Percentiles rank a stretch among this genome's conserved stretches.
Evolutionary conservation across 2,113 vertebrate species (phyloP).

Genomic region (Eudyptes chrysolophus): DNA sequence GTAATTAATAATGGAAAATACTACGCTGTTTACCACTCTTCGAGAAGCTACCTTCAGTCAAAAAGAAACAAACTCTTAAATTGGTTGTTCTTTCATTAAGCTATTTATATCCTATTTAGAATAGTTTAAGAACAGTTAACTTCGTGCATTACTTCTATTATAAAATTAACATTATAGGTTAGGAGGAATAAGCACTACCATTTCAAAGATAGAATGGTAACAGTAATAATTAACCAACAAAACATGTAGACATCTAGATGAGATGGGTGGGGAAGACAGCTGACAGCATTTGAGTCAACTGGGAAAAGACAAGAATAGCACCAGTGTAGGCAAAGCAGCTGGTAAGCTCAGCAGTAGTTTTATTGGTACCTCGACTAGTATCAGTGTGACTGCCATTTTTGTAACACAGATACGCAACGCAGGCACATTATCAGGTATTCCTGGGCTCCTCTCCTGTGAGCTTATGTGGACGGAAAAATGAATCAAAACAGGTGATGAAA

Average conservation of each 20-base stretch:
- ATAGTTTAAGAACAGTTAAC: not conserved
- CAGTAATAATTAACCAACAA: not conserved
- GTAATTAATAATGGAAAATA: slow-evolving; percentile 11
- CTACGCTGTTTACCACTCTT: not conserved
- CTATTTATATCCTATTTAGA: not conserved
- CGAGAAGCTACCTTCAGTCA: not conserved
- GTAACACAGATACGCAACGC: not conserved
- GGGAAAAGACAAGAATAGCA: not conserved
- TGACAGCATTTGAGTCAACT: not conserved
- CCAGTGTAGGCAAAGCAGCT: not conserved
- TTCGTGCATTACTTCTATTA: not conserved
- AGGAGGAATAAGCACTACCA: not conserved
- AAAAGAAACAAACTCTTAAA: not conserved
- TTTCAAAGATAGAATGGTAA: not conserved
- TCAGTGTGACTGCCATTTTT: not conserved
- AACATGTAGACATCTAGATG: not conserved
- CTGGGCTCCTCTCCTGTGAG: not conserved
- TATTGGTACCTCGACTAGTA: not conserved
- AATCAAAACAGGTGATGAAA: not conserved
- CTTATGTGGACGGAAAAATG: not conserved
- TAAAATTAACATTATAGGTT: not conserved
- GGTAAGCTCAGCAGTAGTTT: not conserved
- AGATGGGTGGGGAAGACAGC: not conserved
- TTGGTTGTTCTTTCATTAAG: not conserved
- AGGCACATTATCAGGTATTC: not conserved